These are phyloP conservation scores for Drosophila limbata DNA, from an alignment of 2,888 invertebrate genomes.

Conservation along the genomic window DNA sequence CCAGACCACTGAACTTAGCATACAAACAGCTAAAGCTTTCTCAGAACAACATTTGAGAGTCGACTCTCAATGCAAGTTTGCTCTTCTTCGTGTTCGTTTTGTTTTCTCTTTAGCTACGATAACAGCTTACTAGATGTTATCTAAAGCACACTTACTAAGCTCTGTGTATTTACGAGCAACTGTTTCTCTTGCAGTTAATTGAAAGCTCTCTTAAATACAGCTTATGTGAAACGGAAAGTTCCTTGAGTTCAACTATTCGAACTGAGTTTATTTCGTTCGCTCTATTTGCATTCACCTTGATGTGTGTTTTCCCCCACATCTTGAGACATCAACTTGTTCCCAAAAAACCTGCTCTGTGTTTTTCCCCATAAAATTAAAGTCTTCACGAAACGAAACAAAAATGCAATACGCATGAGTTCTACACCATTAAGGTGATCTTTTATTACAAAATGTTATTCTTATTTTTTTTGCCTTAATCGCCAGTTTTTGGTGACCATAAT, in stretches of 20 bases:
- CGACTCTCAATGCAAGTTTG: background rate
- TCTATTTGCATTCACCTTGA: slow-evolving; percentile 26
- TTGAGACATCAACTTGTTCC: slow-evolving; percentile 8
- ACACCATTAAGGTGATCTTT: slow-evolving; percentile 10
- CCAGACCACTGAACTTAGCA: slow-evolving; percentile 49
- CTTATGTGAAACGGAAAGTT: slow-evolving; percentile 25
- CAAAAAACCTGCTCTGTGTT: slow-evolving; percentile 32
- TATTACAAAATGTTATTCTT: background rate
- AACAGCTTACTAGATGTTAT: slow-evolving; percentile 19
- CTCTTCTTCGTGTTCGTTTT: slow-evolving; percentile 23
- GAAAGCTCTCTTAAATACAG: slow-evolving; percentile 3
- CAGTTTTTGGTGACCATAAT: slow-evolving; percentile 24
- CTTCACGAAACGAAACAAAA: background rate
- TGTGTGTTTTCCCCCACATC: slow-evolving; percentile 25
- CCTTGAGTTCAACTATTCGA: slow-evolving; percentile 7
- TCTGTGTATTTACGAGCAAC: background rate
- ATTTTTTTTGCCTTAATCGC: slow-evolving; percentile 6
- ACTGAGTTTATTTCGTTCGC: slow-evolving; percentile 2
- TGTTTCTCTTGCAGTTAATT: background rate
- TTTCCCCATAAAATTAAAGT: slow-evolving; percentile 26
- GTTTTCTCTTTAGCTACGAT: slow-evolving; percentile 15
- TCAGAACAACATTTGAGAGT: slow-evolving; percentile 13
- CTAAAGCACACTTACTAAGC: slow-evolving; percentile 5
- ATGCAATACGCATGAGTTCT: slow-evolving; percentile 19
- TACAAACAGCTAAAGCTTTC: slow-evolving; percentile 37